These are phyloP conservation scores for Cardiocondyla obscurior DNA, from an alignment of 1,140 invertebrate genomes.

Conservation along the genomic window DNA sequence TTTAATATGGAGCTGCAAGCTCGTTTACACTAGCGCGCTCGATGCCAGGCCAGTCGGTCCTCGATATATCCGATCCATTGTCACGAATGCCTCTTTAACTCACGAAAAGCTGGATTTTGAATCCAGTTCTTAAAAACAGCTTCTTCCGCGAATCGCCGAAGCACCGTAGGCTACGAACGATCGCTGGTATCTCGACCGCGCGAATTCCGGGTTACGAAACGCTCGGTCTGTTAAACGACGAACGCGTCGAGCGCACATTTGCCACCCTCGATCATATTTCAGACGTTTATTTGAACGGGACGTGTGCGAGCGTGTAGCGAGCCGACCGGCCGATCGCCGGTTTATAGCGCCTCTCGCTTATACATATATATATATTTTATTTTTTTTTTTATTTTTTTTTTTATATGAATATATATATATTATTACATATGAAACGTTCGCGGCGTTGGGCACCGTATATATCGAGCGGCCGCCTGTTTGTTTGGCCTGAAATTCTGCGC, in stretches of 20 bases:
- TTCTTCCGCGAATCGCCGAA: neutral
- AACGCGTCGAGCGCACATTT: constrained; percentile 2
- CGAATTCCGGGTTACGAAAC: constrained; percentile 11
- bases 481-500: constrained; percentile 81
- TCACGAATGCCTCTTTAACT: neutral
- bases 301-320: constrained; percentile 66
- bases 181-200: neutral
- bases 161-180: neutral
- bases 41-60: constrained; percentile 7
- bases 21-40: constrained; percentile 12
- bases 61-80: constrained; percentile 5
- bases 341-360: constrained; percentile 65
- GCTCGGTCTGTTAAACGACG: neutral
- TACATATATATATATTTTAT: neutral
- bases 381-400: neutral
- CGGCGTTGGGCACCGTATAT: constrained; percentile 54
- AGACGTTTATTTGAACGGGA: constrained; percentile 73
- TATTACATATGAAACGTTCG: constrained; percentile 71
- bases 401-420: constrained; percentile 59
- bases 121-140: neutral
- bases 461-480: constrained; percentile 74
- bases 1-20: constrained; percentile 31
- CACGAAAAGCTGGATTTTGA: neutral
- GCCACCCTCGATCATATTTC: constrained; percentile 64
- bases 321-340: constrained; percentile 46